Percentiles rank a stretch among this genome's conserved stretches.
phyloP scores from a whole-genome alignment of 2,797 vertebrate genomes.

The Microcaecilia unicolor region DNA sequence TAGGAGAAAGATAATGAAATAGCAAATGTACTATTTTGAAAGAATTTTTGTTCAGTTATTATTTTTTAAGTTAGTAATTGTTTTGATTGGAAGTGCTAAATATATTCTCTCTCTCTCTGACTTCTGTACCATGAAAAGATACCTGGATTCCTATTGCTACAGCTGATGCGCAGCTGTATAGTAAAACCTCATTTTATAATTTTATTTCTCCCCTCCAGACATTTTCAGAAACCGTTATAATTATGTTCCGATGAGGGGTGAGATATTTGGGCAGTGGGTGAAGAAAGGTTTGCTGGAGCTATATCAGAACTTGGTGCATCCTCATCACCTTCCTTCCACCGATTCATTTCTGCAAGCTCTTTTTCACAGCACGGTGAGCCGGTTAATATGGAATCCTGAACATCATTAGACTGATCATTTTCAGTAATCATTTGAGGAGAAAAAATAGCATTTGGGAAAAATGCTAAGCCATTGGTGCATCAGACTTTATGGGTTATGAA shows the following conservation, averaged over 20 bases:
- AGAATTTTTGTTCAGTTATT: too few relatives aligned
- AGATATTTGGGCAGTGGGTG: not conserved
- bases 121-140: too few relatives aligned
- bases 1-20: too few relatives aligned
- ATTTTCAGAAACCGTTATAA: constrained; percentile 1
- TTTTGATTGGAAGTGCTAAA: too few relatives aligned
- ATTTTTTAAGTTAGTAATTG: too few relatives aligned
- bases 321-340: constrained; percentile 20
- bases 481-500: constrained; percentile 33
- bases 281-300: constrained; percentile 11
- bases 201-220: not conserved
- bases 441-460: constrained; percentile 41
- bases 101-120: too few relatives aligned
- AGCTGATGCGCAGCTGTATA: too few relatives aligned
- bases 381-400: constrained; percentile 35
- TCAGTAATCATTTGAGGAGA: constrained; percentile 37
- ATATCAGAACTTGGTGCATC: constrained; percentile 8
- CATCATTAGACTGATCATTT: constrained; percentile 34
- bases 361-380: constrained; percentile 24
- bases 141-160: too few relatives aligned
- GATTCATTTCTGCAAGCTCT: too few relatives aligned
- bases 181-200: too few relatives aligned
- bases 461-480: constrained; percentile 8
- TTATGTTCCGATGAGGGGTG: not conserved
- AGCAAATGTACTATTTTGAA: too few relatives aligned